Base-by-base conservation (phyloP, 2,797 vertebrate species). In the Pipistrellus pygmaeus region DNA sequence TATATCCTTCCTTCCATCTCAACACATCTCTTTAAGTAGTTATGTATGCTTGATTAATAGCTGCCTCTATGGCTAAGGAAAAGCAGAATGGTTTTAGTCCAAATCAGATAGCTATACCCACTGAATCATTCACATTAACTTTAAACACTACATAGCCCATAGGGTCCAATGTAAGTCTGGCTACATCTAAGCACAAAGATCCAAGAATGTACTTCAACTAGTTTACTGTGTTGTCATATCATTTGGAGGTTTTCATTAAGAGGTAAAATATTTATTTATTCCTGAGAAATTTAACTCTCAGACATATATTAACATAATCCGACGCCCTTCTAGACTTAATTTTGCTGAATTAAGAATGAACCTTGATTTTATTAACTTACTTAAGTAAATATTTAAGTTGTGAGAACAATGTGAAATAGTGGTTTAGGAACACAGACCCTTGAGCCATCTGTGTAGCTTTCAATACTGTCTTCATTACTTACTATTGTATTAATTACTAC, bases 1-100 rank as follows among this genome's bases (percentile, higher is more conserved):
- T 75, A 73, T 51, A 90, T 10, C 48, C 20, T 88, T 84, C 46
- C 78, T 84, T 78, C 30, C 30, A 41, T 48, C 48, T 95, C 80
- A 92, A 11, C 5, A 38, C 46, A 27, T 66, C 18, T 91, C 81
- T 44, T 78, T 92, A 77, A 81, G 13, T 3, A 46, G 14, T 83
- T 80, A 21, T 69, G 12, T 41, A n/a, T 85, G 20, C 35, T 89
- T 83, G 80, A 83, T 76, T 91, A 91, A 69, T 93, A 83, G 23
- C 71, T 69, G 17, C 60, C 17, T 90, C 57, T 91, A 17, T 72
- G 53, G 69, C 68, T 77, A 30, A 87, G 51, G 21, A 80, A 57
- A 83, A 93, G 11, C 23, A 73, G 53, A 86, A 64, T 3, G 12
- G 27, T 66, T 92, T 68, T 69, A 85, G 23, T 80, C 15, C 35